phyloP scores from a whole-genome alignment of 2,888 invertebrate species.

The Beris morrisii region DNA sequence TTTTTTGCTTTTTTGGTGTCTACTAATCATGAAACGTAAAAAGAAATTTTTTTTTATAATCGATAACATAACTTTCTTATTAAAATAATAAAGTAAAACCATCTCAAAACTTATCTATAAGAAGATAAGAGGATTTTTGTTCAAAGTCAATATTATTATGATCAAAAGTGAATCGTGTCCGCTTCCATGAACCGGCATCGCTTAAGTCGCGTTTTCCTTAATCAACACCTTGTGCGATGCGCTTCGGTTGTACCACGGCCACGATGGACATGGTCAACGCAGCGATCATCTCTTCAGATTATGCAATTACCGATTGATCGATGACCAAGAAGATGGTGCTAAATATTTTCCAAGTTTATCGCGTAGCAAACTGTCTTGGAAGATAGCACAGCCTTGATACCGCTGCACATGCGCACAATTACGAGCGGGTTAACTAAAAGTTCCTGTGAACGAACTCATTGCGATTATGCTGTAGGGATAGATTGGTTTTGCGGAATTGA shows the following conservation, averaged over 20 bases:
- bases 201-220: constrained; percentile 20
- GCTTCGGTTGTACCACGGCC: constrained; percentile 11
- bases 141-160: not conserved
- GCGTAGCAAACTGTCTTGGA: constrained; percentile 1
- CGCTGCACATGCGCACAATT: no score
- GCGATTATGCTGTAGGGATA: no score
- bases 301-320: constrained; percentile 33
- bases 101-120: not conserved
- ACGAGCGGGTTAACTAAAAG: no score
- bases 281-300: constrained; percentile 30
- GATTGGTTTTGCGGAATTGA: constrained; percentile 20
- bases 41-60: no score
- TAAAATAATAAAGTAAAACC: no score
- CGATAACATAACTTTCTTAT: no score
- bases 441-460: no score
- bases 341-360: constrained; percentile 15
- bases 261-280: not conserved
- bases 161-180: no score
- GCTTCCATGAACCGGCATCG: no score
- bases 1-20: no score
- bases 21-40: no score
- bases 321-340: constrained; percentile 28
- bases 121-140: not conserved
- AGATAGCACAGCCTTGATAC: no score
- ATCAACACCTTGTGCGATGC: constrained; percentile 29